These are phyloP conservation scores for Mesopsocus fuscifrons DNA, from an alignment of 2,888 invertebrate genomes.

Conservation along the genomic window DNA sequence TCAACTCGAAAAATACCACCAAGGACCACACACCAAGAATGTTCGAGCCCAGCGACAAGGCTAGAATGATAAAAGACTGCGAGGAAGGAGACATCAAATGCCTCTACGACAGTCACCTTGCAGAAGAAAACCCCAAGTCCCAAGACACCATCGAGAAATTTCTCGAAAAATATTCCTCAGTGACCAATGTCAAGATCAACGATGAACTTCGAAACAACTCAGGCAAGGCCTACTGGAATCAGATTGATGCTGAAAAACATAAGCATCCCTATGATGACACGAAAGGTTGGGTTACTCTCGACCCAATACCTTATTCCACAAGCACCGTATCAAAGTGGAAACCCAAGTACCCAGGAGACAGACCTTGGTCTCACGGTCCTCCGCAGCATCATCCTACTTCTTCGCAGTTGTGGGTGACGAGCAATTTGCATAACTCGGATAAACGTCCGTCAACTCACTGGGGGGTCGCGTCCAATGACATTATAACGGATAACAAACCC, in stretches of 20 bases:
- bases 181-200: conserved; percentile 6
- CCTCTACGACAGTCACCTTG: conserved; percentile 2
- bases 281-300: conserved; percentile 58
- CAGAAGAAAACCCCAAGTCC: background rate
- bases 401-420: conserved; percentile 2
- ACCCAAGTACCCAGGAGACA: conserved; percentile 19
- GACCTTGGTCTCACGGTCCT: conserved; percentile 12
- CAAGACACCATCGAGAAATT: conserved; percentile 6
- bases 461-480: conserved; percentile 22
- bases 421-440: conserved; percentile 13
- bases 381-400: background rate
- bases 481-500: conserved; percentile 35
- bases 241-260: conserved; percentile 18
- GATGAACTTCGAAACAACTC: background rate
- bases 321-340: conserved; percentile 69
- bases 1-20: background rate
- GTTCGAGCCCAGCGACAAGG: background rate
- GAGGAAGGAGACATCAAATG: conserved; percentile 7
- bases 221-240: conserved; percentile 17
- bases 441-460: background rate
- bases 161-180: background rate
- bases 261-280: conserved; percentile 45
- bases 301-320: conserved; percentile 60
- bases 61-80: background rate
- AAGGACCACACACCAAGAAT: background rate